Base-by-base conservation (phyloP, 2,888 invertebrate species). In the Atrina japonica region DNA sequence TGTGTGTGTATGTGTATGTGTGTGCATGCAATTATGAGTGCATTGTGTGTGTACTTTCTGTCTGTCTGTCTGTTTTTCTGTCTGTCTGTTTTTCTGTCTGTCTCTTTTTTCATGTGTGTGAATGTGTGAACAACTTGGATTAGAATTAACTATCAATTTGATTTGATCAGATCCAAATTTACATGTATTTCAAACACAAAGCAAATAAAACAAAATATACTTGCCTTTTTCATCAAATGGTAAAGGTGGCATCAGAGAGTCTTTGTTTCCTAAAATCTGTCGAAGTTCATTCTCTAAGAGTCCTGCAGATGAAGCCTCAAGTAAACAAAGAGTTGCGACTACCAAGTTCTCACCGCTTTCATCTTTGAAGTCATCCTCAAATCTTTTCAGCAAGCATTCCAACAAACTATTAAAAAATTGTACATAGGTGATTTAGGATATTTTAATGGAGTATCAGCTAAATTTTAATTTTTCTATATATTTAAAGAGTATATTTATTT, bases 191-290 rank as follows among this genome's bases (percentile, higher is more conserved):
- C n/a, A n/a, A n/a, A n/a, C n/a, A n/a, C n/a, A n/a, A n/a, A n/a
- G n/a, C n/a, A n/a, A n/a, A n/a, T n/a, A n/a, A n/a, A n/a, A n/a
- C n/a, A n/a, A n/a, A 21, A 21, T 47, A 18, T 16, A 29, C 61
- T 65, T 66, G 88, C 89, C 89, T 82, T 89, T 89, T 72, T 89
- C 89, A 75, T 88, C 88, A 78, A 84, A 88, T 14, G 88, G 88
- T 55, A 88, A 86, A 0, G 89, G 88, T 29, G 88, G 87, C 78
- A 83, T 84, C 3, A 88, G 78, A 43, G 80, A 79, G 18, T 78
- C 81, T 50, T 86, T 86, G 61, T 86, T 82, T 18, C 84, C 86
- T 14, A 89, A 77, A 45, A 89, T 81, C 43, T 81, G 76, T 56
- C 86, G 67, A 30, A 90, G 76, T 65, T 90, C 90, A 6, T 77